Evolutionary conservation across 37 sponge, comb jelly and placozoan genomes (phyloP).

Genomic region (Cliona cf. orientalis): DNA sequence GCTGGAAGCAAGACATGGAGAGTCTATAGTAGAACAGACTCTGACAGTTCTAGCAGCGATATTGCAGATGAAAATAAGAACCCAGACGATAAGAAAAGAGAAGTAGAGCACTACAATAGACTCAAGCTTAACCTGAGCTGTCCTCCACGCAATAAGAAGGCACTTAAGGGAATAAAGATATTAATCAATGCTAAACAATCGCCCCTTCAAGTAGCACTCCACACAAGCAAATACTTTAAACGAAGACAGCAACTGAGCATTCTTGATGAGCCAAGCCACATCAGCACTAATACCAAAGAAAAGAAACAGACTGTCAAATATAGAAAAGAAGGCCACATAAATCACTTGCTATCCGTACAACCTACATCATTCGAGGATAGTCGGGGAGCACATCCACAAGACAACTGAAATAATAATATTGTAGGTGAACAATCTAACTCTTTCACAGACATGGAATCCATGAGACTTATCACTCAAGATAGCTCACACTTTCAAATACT

Average conservation of each 20-base stretch:
- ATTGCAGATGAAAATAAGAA: not conserved
- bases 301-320: not conserved
- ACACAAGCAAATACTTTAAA: not conserved
- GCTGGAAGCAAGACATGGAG: not conserved
- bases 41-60: slow-evolving; percentile 38
- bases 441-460: too few species aligned
- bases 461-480: too few species aligned
- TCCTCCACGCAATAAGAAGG: slow-evolving; percentile 7
- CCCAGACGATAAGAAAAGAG: not conserved
- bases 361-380: slow-evolving; percentile 1
- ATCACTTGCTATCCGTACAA: slow-evolving; percentile 20
- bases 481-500: too few species aligned
- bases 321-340: slow-evolving; percentile 22
- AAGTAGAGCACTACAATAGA: slow-evolving; percentile 25
- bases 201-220: not conserved
- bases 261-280: not conserved
- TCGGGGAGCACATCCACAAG: not conserved
- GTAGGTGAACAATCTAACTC: too few species aligned
- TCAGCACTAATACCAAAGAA: not conserved
- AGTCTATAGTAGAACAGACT: not conserved
- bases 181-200: not conserved
- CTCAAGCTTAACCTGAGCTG: slow-evolving; percentile 31
- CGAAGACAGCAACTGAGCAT: not conserved
- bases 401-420: too few species aligned
- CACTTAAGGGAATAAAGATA: not conserved